Conservation (phyloP, 1,140 invertebrate genomes). For the Chrysoperla carnea region DNA sequence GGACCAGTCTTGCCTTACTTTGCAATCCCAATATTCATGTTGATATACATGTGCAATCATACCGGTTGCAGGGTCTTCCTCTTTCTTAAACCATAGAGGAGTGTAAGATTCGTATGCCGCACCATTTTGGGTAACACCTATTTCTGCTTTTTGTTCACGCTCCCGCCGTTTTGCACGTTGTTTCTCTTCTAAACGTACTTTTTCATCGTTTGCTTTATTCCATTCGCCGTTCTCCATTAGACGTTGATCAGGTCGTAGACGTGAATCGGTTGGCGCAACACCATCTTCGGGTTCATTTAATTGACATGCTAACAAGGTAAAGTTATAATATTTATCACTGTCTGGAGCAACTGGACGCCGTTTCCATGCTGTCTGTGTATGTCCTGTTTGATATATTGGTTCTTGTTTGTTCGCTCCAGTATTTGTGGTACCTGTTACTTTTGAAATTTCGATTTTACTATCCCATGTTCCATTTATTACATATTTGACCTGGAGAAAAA, state of each 20-base stretch:
- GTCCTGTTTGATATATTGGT: conserved; percentile 79
- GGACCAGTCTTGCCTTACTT: conserved; percentile 75
- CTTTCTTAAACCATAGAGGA: conserved; percentile 83
- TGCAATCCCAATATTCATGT: conserved; percentile 86
- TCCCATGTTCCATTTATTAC: conserved; percentile 93
- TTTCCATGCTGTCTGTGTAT: conserved; percentile 72
- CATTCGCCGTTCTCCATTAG: conserved; percentile 93
- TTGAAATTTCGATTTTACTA: conserved; percentile 81
- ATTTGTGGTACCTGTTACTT: conserved; percentile 59
- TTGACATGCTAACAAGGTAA: conserved; percentile 87
- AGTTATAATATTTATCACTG: conserved; percentile 69
- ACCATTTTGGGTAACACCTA: conserved; percentile 49
- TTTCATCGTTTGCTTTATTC: conserved; percentile 92
- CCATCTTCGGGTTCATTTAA: conserved; percentile 87
- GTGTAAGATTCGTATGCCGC: conserved; percentile 56
- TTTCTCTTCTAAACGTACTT: conserved; percentile 84
- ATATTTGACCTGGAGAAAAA: background rate
- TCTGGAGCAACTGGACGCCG: conserved; percentile 56
- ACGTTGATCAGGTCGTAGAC: conserved; percentile 87
- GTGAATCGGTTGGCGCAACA: conserved; percentile 88
- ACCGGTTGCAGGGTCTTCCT: conserved; percentile 61
- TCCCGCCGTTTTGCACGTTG: conserved; percentile 57
- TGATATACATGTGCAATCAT: conserved; percentile 71
- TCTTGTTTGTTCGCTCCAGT: conserved; percentile 44
- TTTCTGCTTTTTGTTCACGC: conserved; percentile 63